These are phyloP conservation scores for Sigmodon hispidus DNA, from an alignment of 2,113 vertebrate species.

Conservation along the genomic window DNA sequence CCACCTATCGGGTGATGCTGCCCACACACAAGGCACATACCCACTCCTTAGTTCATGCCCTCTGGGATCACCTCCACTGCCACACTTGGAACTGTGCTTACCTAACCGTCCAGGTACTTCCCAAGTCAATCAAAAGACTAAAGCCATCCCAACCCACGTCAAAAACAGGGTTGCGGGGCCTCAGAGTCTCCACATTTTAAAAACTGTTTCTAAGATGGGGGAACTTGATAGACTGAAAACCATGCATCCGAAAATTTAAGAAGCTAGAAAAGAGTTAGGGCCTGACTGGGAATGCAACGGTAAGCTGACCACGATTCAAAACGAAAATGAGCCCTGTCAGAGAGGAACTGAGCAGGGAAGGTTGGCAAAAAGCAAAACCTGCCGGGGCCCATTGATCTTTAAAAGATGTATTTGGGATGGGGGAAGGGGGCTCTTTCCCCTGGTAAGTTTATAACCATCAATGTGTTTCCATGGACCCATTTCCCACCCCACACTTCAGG, in stretches of 20 bases:
- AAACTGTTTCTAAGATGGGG: not conserved
- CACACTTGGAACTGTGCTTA: not conserved
- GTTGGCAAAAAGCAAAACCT: not conserved
- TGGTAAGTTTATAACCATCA: not conserved
- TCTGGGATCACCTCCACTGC: not conserved
- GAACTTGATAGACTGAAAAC: not conserved
- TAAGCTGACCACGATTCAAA: not conserved
- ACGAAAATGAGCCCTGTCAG: not conserved
- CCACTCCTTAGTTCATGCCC: not conserved
- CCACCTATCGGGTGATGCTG: not conserved
- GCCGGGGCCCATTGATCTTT: not conserved
- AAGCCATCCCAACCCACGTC: not conserved
- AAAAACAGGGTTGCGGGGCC: accelerated
- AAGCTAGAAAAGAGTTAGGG: not conserved
- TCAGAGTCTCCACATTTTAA: not conserved
- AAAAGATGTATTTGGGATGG: not conserved
- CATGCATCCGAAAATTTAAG: not conserved
- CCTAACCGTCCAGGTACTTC: not conserved
- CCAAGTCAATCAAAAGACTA: not conserved
- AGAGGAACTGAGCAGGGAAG: not conserved
- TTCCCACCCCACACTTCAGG: not conserved
- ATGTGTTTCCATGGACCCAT: not conserved
- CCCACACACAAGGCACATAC: not conserved
- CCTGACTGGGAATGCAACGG: not conserved
- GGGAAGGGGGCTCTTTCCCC: not conserved